These are phyloP conservation scores for Melinopterus prodromus DNA, from an alignment of 2,888 invertebrate genomes.

Conservation along the genomic window DNA sequence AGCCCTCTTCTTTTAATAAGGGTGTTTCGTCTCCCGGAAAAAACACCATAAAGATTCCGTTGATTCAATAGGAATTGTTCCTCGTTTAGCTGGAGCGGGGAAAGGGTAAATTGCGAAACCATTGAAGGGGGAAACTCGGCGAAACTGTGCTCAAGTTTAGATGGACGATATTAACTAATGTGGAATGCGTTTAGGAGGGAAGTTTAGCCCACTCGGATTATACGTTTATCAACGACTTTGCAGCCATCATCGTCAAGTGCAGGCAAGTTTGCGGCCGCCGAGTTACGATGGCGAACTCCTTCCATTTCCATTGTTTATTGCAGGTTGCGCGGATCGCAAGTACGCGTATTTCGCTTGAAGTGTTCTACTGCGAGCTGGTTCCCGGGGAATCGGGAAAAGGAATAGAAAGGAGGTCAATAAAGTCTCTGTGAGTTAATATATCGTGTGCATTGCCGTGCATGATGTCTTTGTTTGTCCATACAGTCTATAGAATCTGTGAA, in stretches of 20 bases:
- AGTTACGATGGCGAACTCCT: background rate
- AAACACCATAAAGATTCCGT: background rate
- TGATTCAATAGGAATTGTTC: background rate
- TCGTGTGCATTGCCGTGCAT: no score
- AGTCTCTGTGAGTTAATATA: no score
- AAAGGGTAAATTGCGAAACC: background rate
- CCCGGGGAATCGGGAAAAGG: background rate
- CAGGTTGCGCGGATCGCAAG: background rate
- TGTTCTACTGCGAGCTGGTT: background rate
- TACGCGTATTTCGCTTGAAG: background rate
- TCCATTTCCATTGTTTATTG: background rate
- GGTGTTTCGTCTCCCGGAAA: background rate
- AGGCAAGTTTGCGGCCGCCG: background rate
- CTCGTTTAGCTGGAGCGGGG: background rate
- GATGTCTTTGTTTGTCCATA: no score
- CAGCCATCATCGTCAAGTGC: conserved; percentile 4
- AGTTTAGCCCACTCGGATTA: background rate
- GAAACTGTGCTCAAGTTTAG: conserved; percentile 4
- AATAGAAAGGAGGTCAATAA: background rate
- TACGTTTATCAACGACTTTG: conserved; percentile 4
- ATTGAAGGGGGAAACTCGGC: background rate
- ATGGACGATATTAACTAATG: conserved; percentile 4
- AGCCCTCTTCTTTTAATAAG: background rate
- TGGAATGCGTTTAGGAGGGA: background rate
- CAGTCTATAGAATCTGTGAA: no score